These are phyloP conservation scores for Chaetodon trifasciatus DNA, from an alignment of 2,797 vertebrate species.

Conservation along the genomic window DNA sequence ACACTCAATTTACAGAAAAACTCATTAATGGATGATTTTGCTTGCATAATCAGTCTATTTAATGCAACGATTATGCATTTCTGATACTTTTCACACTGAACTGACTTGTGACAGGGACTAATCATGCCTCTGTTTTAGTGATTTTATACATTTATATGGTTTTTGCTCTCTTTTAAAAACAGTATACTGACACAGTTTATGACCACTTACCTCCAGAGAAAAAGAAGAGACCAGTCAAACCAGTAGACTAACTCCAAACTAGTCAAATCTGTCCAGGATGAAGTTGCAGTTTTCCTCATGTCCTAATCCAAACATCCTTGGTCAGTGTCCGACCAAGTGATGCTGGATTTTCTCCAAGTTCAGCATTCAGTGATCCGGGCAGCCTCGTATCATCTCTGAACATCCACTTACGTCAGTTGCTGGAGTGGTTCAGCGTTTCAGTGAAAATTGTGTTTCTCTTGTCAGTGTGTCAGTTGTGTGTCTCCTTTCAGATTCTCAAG, in stretches of 20 bases:
- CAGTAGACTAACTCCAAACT: background rate
- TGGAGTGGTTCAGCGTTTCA: conserved; percentile 18
- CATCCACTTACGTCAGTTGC: conserved; percentile 10
- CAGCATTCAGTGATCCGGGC: conserved; percentile 34
- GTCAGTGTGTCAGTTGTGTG: conserved; percentile 5
- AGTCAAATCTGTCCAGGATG: conserved; percentile 19
- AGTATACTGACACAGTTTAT: background rate
- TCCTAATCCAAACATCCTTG: conserved; percentile 25
- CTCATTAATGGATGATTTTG: background rate
- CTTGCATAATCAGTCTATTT: background rate
- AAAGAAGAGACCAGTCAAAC: background rate
- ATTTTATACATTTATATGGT: background rate
- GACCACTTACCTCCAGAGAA: conserved; percentile 52
- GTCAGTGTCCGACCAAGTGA: conserved; percentile 22
- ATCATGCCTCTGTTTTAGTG: background rate
- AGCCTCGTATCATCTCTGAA: conserved; percentile 11
- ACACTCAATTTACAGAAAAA: background rate
- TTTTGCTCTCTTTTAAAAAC: background rate
- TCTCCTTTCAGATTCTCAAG: conserved; percentile 27
- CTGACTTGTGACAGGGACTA: background rate
- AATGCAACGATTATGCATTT: background rate
- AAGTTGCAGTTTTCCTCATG: conserved; percentile 31
- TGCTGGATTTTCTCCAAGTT: conserved; percentile 29
- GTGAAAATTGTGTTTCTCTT: conserved; percentile 4
- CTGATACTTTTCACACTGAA: background rate